Evolutionary conservation across 1,140 invertebrate genomes (phyloP), one percentile per base, ranked within the genome.

Genomic region (Cardiocondyla obscurior): DNA sequence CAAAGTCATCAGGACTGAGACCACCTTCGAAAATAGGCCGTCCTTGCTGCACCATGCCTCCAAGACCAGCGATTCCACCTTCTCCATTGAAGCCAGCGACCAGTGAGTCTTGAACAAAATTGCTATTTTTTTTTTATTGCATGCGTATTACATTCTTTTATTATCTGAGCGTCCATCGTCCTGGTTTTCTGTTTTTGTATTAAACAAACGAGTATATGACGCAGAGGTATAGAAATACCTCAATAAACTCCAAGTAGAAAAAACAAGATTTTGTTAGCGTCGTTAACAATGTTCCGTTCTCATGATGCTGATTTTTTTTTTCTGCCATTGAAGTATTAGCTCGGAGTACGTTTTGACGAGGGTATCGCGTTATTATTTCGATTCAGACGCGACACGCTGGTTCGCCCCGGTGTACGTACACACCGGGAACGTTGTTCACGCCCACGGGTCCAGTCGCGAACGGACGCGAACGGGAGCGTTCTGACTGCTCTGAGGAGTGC

Each of bases 21-120:
- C 95, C 94, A 46, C 95, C 95, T n/a, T 94, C 95, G 16, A 96
- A 95, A 90, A 96, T 96, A 88, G 95, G 95, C 58, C 90, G 95
- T 64, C 93, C 95, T 44, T 96, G 95, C 84, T 95, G 94, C 64
- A 93, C 94, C 57, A 90, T 93, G 81, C 93, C 94, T 58, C 95
- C 95, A 19, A 96, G 96, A 90, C 95, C 95, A 77, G 94, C 95
- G 12, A 88, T 96, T 22, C 95, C 95, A 14, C 92, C 94, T 28
- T 94, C 95, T 72, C 94, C 95, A 19, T 93, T 95, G 86, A 95
- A 94, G 86, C 86, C 89, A 73, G 64, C 88, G 65, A 79, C 85
- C 79, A 93, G 92, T 93, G 82, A 91, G 90, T 90, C 62, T 82
- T 82, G 7, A 28, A 44, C 12, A 86, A 64, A 62, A 44, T 12